These are phyloP conservation scores for Ptychodera flava DNA, from an alignment of 35 echinoderm and acorn worm genomes.

Conservation along the genomic window DNA sequence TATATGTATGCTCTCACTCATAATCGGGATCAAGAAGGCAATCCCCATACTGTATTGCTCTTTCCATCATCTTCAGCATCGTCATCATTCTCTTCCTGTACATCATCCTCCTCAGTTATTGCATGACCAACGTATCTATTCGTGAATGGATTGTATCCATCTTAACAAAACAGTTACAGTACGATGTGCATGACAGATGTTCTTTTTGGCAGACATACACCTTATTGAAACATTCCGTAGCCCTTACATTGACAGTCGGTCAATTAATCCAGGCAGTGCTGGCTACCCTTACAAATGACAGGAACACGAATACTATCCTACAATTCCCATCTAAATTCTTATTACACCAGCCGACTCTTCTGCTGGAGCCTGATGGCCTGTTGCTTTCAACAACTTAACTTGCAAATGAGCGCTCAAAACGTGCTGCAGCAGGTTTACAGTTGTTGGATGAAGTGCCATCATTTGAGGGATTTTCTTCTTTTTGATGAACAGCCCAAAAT, in stretches of 20 bases:
- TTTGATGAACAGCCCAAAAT: slow-evolving; percentile 5
- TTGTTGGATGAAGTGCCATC: slow-evolving; percentile 22
- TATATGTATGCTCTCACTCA: no score
- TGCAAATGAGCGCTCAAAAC: slow-evolving; percentile 14
- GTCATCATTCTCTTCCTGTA: no score
- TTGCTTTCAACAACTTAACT: slow-evolving; percentile 6
- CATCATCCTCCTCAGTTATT: no score
- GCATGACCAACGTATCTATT: no score
- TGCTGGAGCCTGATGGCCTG: no score
- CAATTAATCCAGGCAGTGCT: slow-evolving; percentile 18
- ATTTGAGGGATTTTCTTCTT: slow-evolving; percentile 16
- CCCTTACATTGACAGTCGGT: slow-evolving; percentile 9
- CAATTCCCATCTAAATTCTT: slow-evolving; percentile 16
- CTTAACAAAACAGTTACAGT: no score
- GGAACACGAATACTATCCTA: not conserved
- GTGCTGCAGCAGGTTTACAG: slow-evolving; percentile 13
- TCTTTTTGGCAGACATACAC: no score
- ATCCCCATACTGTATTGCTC: no score
- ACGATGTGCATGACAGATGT: no score
- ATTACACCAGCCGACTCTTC: not conserved
- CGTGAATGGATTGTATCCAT: no score
- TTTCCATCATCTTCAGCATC: no score
- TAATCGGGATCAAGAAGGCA: no score
- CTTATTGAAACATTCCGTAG: not conserved
- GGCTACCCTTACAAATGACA: not conserved